These are phyloP conservation scores for Microdon myrmicae DNA, from an alignment of 2,888 invertebrate genomes.

Conservation along the genomic window DNA sequence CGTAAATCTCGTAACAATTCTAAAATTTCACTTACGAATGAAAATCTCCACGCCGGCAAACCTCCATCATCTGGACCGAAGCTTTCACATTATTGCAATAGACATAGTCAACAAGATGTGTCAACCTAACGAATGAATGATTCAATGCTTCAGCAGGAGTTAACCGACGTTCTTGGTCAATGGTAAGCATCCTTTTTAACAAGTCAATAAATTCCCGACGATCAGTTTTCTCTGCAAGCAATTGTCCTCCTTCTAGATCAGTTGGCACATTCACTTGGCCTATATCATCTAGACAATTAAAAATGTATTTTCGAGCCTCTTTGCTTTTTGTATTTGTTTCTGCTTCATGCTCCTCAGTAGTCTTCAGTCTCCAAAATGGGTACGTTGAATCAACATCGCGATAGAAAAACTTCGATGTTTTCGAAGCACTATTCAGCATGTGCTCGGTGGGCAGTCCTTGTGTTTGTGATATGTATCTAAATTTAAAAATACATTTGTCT, in stretches of 20 bases:
- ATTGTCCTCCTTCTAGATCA: constrained; percentile 96
- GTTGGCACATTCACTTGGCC: constrained; percentile 95
- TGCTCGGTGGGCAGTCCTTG: constrained; percentile 98
- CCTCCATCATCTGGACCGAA: constrained; percentile 98
- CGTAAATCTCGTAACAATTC: background rate
- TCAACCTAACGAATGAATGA: constrained; percentile 93
- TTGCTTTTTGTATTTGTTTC: constrained; percentile 98
- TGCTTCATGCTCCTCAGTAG: constrained; percentile 97
- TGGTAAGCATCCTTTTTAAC: constrained; percentile 96
- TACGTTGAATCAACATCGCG: constrained; percentile 93
- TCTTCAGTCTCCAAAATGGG: constrained; percentile 88
- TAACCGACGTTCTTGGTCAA: constrained; percentile 97
- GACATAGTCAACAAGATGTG: constrained; percentile 94
- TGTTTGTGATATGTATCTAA: constrained; percentile 92
- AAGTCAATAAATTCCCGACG: constrained; percentile 97
- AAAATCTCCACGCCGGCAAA: constrained; percentile 71
- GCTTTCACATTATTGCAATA: constrained; percentile 97
- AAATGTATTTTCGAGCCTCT: constrained; percentile 99
- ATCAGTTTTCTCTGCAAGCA: constrained; percentile 97
- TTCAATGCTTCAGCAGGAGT: constrained; percentile 95
- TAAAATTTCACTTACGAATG: constrained; percentile 62
- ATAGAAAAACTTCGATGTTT: constrained; percentile 98
- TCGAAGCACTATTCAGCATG: constrained; percentile 96
- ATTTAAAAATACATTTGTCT: too few species aligned
- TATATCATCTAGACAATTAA: constrained; percentile 99